These are phyloP conservation scores for Campylomormyrus numenius DNA, from an alignment of 2,113 vertebrate genomes.

Conservation along the genomic window DNA sequence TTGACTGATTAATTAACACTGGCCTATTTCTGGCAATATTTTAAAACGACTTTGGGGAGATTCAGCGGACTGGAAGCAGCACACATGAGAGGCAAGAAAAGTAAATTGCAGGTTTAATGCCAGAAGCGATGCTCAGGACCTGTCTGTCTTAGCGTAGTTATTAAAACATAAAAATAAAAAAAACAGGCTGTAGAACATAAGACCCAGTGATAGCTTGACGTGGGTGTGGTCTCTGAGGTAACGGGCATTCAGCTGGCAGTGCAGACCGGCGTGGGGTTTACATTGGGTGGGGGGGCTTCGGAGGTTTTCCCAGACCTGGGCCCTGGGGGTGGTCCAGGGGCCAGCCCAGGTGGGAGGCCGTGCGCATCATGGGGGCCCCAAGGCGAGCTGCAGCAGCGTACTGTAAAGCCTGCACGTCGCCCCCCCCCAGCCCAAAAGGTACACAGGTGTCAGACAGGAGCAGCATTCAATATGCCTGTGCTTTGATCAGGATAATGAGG, in stretches of 20 bases:
- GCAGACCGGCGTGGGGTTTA: not conserved
- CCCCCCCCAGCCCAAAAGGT: not conserved
- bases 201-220: not conserved
- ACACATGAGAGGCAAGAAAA: constrained; percentile 20
- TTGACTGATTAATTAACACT: constrained; percentile 31
- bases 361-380: not conserved
- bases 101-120: constrained; percentile 26
- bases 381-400: not conserved
- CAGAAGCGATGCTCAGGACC: constrained; percentile 10
- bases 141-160: not conserved
- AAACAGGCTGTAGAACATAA: not conserved
- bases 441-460: not conserved
- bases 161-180: not conserved
- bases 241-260: not conserved
- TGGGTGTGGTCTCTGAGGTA: not conserved
- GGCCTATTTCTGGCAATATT: constrained; percentile 28
- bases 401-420: not conserved
- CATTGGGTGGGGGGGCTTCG: no score
- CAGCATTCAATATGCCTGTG: not conserved
- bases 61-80: constrained; percentile 18
- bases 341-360: not conserved
- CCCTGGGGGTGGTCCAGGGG: not conserved
- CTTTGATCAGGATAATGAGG: constrained; percentile 16
- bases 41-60: constrained; percentile 23
- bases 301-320: not conserved